Evolutionary conservation across 2,797 vertebrate genomes (phyloP).

Genomic region (Harpagifer antarcticus): DNA sequence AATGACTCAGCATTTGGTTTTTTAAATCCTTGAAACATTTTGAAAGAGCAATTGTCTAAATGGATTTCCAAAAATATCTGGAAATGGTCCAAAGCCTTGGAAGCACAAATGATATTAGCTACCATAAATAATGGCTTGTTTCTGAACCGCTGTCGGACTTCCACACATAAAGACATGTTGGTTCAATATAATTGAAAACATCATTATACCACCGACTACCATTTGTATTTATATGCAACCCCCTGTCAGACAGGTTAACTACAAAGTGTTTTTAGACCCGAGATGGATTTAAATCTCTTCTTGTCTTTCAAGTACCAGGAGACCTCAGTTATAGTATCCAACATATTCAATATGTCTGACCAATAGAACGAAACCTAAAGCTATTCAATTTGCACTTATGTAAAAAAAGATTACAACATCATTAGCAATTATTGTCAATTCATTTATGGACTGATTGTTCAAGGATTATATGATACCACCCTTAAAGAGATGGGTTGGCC

Average conservation of each 20-base stretch:
- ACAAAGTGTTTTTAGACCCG: constrained; percentile 7
- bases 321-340: not conserved
- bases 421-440: not conserved
- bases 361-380: not conserved
- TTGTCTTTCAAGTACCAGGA: not conserved
- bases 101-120: not conserved
- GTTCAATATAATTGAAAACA: not conserved
- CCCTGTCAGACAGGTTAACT: constrained; percentile 11
- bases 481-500: not conserved
- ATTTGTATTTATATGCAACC: constrained; percentile 41
- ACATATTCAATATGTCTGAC: not conserved
- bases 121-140: not conserved
- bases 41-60: not conserved
- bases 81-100: not conserved
- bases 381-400: not conserved
- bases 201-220: constrained; percentile 2
- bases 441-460: not conserved
- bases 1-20: not conserved
- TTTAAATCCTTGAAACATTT: not conserved
- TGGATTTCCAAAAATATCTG: not conserved
- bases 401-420: not conserved
- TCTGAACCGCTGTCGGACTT: not conserved
- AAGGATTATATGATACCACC: not conserved
- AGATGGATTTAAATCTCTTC: not conserved
- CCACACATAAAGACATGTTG: not conserved